Conservation (phyloP, 2,888 invertebrate genomes). For the Mythimna impura region DNA sequence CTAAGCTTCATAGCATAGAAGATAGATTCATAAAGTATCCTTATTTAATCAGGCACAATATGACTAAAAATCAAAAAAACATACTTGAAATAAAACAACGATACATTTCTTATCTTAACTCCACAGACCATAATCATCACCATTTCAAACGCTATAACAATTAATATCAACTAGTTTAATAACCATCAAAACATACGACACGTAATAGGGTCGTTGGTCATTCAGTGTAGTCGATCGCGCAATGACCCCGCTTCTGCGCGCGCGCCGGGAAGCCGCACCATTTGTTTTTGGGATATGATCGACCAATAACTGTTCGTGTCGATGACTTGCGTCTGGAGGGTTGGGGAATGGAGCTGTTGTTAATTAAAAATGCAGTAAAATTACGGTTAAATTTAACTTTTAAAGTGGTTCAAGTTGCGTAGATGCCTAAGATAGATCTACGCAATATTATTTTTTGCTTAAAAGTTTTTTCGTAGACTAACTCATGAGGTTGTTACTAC, state of each 20-base stretch:
- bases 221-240: slow-evolving; percentile 85
- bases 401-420: slow-evolving; percentile 27
- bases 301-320: slow-evolving; percentile 71
- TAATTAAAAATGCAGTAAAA: slow-evolving; percentile 57
- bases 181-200: slow-evolving; percentile 70
- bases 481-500: not conserved
- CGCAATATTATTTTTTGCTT: slow-evolving; percentile 14
- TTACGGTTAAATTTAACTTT: slow-evolving; percentile 48
- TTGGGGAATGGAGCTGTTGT: slow-evolving; percentile 56
- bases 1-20: not conserved
- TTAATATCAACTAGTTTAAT: slow-evolving; percentile 62
- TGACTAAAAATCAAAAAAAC: too few relatives aligned
- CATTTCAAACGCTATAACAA: slow-evolving; percentile 36
- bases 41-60: too few relatives aligned
- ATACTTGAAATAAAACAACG: slow-evolving; percentile 16
- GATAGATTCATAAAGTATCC: not conserved
- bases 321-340: slow-evolving; percentile 66
- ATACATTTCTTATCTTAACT: slow-evolving; percentile 21
- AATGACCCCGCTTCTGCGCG: slow-evolving; percentile 82
- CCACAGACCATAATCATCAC: slow-evolving; percentile 43
- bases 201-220: slow-evolving; percentile 80
- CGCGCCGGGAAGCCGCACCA: slow-evolving; percentile 72
- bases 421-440: not conserved
- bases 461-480: not conserved
- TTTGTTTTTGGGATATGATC: slow-evolving; percentile 81